phyloP scores from a whole-genome alignment of 2,113 vertebrate genomes.

The Tragelaphus scriptus region DNA sequence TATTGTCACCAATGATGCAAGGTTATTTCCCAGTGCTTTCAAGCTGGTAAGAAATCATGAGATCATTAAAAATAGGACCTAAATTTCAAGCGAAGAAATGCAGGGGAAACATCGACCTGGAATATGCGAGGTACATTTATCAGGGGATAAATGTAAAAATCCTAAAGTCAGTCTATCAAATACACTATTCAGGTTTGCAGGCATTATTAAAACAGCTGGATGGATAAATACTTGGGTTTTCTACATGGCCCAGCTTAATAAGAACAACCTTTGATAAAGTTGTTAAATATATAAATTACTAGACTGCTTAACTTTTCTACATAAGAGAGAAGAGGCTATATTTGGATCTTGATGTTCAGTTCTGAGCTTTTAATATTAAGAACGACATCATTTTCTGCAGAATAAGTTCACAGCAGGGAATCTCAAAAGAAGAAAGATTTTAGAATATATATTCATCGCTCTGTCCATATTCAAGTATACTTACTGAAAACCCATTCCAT shows the following conservation, averaged over 20 bases:
- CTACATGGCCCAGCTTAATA: not conserved
- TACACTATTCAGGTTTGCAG: not conserved
- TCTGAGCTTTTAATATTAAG: not conserved
- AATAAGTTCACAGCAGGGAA: not conserved
- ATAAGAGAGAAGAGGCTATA: not conserved
- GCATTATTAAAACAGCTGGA: not conserved
- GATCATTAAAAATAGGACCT: not conserved
- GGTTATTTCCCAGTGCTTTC: not conserved
- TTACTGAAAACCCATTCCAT: not conserved
- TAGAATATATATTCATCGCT: not conserved
- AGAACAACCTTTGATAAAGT: not conserved
- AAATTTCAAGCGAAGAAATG: not conserved
- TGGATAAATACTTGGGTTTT: not conserved
- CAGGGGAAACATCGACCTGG: not conserved
- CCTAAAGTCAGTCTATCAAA: not conserved
- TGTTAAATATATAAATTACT: not conserved
- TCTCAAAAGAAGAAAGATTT: not conserved
- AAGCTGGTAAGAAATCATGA: not conserved
- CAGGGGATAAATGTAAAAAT: not conserved
- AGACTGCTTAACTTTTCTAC: not conserved
- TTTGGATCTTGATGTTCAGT: not conserved
- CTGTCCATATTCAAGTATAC: not conserved
- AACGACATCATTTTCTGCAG: not conserved
- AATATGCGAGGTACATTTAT: not conserved
- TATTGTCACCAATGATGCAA: not conserved